Evolutionary conservation across 2,888 invertebrate species (phyloP).

Genomic region (Hirtodrosophila histrioides): DNA sequence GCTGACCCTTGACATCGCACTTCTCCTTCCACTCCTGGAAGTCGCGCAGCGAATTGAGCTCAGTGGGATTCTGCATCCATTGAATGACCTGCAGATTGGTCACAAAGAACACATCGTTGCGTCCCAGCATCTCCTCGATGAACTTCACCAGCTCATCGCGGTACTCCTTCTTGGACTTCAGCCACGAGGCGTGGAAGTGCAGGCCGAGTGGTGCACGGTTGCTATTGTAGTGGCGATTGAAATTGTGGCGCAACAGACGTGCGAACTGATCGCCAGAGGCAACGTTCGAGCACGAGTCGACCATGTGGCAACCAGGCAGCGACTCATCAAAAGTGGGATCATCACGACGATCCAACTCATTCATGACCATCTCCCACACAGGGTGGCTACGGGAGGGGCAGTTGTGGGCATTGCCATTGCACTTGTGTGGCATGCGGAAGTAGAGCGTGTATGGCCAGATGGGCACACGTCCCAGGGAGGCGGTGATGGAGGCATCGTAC

Average conservation of each 20-base stretch:
- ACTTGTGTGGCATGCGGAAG: conserved; percentile 98
- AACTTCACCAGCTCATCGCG: conserved; percentile 95
- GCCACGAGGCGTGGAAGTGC: conserved; percentile 97
- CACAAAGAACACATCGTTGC: conserved; percentile 96
- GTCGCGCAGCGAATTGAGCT: conserved; percentile 92
- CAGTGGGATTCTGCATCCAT: conserved; percentile 98
- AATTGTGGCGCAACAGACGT: conserved; percentile 95
- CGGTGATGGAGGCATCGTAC: conserved; percentile 97
- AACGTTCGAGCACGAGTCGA: conserved; percentile 96
- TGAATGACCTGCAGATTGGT: conserved; percentile 96
- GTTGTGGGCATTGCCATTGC: conserved; percentile 96
- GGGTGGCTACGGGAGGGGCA: conserved; percentile 96
- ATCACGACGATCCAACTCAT: conserved; percentile 96
- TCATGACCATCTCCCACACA: conserved; percentile 98
- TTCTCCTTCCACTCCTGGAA: conserved; percentile 98
- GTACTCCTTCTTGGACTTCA: conserved; percentile 96
- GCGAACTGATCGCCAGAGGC: conserved; percentile 96
- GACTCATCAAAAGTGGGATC: conserved; percentile 97
- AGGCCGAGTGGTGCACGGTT: conserved; percentile 97
- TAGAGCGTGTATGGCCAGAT: conserved; percentile 99
- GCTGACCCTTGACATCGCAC: conserved; percentile 96
- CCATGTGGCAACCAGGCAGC: conserved; percentile 96
- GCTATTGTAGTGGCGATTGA: conserved; percentile 95
- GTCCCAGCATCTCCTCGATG: conserved; percentile 95
- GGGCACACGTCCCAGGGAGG: conserved; percentile 93